phyloP scores from a whole-genome alignment of 1,140 invertebrate species.

The Ruditapes philippinarum region DNA sequence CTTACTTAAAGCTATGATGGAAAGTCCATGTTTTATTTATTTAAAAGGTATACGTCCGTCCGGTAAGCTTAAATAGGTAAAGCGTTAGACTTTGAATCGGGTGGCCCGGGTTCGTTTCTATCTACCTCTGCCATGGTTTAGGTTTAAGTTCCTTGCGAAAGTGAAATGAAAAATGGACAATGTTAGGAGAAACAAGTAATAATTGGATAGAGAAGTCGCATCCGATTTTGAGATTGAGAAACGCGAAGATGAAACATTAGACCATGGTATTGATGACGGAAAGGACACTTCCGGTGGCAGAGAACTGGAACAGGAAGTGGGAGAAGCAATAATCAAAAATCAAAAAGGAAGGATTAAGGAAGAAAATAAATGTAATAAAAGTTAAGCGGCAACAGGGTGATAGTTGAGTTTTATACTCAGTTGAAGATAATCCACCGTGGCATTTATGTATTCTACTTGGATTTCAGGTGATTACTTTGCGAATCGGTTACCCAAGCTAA shows the following conservation, averaged over 20 bases:
- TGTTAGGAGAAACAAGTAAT: not conserved
- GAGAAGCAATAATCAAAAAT: no score
- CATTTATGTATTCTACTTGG: conserved; percentile 94
- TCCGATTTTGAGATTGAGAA: not conserved
- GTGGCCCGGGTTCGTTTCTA: no score
- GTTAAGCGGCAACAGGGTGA: not conserved
- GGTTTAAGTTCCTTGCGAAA: no score
- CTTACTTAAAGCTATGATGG: no score
- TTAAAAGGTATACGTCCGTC: no score
- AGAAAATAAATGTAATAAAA: not conserved
- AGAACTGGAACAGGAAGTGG: not conserved
- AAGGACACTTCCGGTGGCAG: not conserved
- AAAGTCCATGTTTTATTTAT: no score
- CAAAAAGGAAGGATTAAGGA: not conserved
- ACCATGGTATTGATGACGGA: not conserved
- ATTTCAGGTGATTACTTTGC: no score
- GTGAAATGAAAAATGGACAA: no score
- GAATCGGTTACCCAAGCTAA: conserved; percentile 89
- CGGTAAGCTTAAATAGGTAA: no score
- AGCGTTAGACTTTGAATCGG: no score
- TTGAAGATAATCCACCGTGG: conserved; percentile 94
- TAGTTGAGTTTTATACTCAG: conserved; percentile 89
- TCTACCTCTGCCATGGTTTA: no score
- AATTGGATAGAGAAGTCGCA: not conserved
- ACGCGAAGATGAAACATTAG: no score